Base-by-base conservation (phyloP, 2,113 vertebrate genomes). In the Podilymbus podiceps region DNA sequence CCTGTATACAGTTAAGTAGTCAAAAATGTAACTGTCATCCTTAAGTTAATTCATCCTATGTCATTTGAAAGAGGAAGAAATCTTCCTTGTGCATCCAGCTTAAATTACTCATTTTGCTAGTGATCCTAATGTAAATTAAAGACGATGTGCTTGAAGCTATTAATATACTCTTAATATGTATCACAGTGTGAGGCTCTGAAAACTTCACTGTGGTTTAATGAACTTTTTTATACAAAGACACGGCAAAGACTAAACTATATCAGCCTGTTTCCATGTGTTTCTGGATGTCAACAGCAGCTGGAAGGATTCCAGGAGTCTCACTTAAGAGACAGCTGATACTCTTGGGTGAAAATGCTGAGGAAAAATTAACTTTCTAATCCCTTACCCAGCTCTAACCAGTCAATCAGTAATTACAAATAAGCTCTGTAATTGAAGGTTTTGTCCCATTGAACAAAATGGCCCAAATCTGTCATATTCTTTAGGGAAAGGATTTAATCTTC, bases 41-140 rank as follows among this genome's bases (percentile, higher is more conserved):
- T 68, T 63, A 68, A 62, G 84, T 86, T 62, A 59, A 86, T 88
- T 90, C 14, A 71, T 81, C 89, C 40, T 73, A 10, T 3, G 60
- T 22, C 82, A 35, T 64, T 75, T 90, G 75, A 88, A 91, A 52
- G 8, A 30, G 31, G 33, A 42, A 89, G 68, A 86, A 93, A 63
- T 81, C 33, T 88, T 94, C 46, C 50, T 68, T 53, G 16, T 81
- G 13, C 44, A 60, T 71, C n/a, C 40, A 84, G 2, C 18, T 64
- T 92, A 60, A 96, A 81, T 93, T 52, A 85, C 21, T 38, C 22
- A 62, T 93, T 89, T 91, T 91, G 11, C 58, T 88, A 46, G 53
- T 64, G 25, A 87, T 83, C 13, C 44, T 89, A 82, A 85, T 60
- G n/a, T 76, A 94, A 90, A 92, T 47, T 89, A 75, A 92, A 86